These are phyloP conservation scores for Lithobates pipiens DNA, from an alignment of 2,797 vertebrate genomes.

Conservation along the genomic window DNA sequence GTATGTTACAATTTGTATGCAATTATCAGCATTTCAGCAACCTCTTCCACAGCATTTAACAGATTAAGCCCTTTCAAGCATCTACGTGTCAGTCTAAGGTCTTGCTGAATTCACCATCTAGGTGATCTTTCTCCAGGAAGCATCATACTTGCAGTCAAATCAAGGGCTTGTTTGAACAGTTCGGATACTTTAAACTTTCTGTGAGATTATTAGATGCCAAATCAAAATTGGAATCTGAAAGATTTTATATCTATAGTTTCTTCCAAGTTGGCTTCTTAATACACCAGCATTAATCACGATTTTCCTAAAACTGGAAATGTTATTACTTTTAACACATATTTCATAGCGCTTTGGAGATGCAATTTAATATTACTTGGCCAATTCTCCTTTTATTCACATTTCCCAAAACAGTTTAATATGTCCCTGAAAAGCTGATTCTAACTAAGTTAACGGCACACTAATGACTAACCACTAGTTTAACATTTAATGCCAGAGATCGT, in stretches of 20 bases:
- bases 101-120: not conserved
- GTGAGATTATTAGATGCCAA: constrained; percentile 31
- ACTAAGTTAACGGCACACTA: constrained; percentile 38
- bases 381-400: constrained; percentile 39
- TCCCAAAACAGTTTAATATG: constrained; percentile 51
- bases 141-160: not conserved
- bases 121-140: constrained; percentile 1
- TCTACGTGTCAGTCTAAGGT: not conserved
- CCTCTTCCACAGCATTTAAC: not conserved
- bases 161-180: constrained; percentile 18
- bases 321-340: constrained; percentile 58
- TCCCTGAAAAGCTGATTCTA: constrained; percentile 28
- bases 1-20: not conserved
- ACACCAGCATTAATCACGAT: constrained; percentile 52
- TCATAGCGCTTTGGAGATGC: constrained; percentile 49
- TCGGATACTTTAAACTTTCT: constrained; percentile 19
- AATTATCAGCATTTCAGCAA: too few species aligned
- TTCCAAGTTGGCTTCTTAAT: constrained; percentile 48
- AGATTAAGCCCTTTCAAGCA: not conserved
- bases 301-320: constrained; percentile 52
- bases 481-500: constrained; percentile 11
- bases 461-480: constrained; percentile 27
- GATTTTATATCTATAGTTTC: constrained; percentile 34
- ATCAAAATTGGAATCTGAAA: constrained; percentile 37
- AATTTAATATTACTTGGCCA: constrained; percentile 53